Percentiles rank a stretch among this genome's conserved stretches.
Evolutionary conservation across 2,888 invertebrate species (phyloP).

Genomic region (Ichneumoninae sp.): DNA sequence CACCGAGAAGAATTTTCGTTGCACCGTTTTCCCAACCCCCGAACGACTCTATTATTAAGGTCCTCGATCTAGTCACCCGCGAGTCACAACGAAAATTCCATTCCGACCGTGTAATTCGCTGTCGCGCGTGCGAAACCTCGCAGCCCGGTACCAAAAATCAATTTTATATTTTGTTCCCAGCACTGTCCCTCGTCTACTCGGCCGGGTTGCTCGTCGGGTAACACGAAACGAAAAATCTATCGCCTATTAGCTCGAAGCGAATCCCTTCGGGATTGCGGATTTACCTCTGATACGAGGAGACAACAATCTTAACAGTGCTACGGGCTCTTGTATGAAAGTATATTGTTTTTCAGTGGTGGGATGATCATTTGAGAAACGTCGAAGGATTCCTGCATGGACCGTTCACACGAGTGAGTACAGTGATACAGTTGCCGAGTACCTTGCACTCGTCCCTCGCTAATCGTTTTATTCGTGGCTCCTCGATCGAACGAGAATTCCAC

Average conservation of each 20-base stretch:
- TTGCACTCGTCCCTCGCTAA: neutral
- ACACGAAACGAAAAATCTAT: constrained; percentile 21
- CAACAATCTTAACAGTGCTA: constrained; percentile 3
- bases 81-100: constrained; percentile 7
- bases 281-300: neutral
- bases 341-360: constrained; percentile 70
- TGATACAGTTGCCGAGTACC: constrained; percentile 3
- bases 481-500: neutral
- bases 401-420: constrained; percentile 78
- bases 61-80: neutral
- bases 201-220: constrained; percentile 21
- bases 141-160: constrained; percentile 48
- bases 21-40: constrained; percentile 23
- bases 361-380: constrained; percentile 76
- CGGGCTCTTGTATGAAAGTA: constrained; percentile 4
- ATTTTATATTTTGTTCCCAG: constrained; percentile 44
- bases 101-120: constrained; percentile 13
- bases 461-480: neutral
- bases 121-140: constrained; percentile 21
- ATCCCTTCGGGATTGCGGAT: constrained; percentile 5
- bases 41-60: constrained; percentile 35
- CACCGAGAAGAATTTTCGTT: constrained; percentile 64
- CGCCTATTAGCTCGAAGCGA: constrained; percentile 9
- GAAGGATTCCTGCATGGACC: constrained; percentile 78
- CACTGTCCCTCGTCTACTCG: constrained; percentile 33